These are phyloP conservation scores for Drosophila willistoni DNA, from an alignment of 1,140 invertebrate genomes.

Conservation along the genomic window DNA sequence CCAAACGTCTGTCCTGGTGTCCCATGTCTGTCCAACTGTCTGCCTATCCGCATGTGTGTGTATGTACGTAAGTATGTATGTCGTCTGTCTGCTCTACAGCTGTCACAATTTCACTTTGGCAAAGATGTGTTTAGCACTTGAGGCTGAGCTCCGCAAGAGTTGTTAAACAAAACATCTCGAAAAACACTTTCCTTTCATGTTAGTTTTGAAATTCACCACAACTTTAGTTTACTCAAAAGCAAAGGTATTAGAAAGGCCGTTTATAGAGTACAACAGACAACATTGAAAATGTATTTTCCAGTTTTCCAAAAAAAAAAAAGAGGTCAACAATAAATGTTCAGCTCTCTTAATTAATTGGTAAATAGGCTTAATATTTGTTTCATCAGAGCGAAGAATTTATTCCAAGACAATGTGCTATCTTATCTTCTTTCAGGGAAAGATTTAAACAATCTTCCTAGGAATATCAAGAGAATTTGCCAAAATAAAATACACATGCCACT, in stretches of 20 bases:
- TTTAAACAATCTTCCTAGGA: no score
- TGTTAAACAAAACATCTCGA: slow-evolving; percentile 41
- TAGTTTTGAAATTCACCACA: slow-evolving; percentile 18
- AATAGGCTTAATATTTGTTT: no score
- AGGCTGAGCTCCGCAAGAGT: slow-evolving; percentile 9
- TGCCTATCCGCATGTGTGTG: neutral
- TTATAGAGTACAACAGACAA: neutral
- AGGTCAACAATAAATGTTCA: neutral
- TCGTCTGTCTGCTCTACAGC: slow-evolving; percentile 58
- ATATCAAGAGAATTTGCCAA: neutral
- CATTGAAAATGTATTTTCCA: neutral
- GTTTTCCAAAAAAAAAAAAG: neutral
- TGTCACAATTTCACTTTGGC: slow-evolving; percentile 71
- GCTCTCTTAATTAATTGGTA: no score
- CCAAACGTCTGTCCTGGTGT: neutral
- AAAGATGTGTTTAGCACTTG: slow-evolving; percentile 55
- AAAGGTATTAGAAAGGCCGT: slow-evolving; percentile 46
- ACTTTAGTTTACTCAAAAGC: slow-evolving; percentile 6
- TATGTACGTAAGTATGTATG: no score
- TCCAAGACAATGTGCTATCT: no score
- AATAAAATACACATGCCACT: no score
- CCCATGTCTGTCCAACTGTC: neutral
- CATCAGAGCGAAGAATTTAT: no score
- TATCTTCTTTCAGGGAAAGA: no score
- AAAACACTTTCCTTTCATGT: slow-evolving; percentile 53